Conservation (phyloP, 2,797 vertebrate species). For the Rhincodon typus region DNA sequence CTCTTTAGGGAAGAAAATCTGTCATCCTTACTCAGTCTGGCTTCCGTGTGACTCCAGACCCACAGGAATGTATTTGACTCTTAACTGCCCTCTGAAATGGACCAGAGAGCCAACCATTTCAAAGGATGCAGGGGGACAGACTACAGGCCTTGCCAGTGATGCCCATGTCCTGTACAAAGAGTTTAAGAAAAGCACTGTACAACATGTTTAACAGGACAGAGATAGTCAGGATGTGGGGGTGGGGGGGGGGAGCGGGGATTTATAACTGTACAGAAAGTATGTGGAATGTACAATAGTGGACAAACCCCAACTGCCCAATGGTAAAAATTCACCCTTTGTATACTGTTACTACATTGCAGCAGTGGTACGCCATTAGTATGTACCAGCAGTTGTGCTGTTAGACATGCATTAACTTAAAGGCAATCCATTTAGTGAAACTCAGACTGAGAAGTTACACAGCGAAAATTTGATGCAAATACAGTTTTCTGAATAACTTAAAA, state of each 20-base stretch:
- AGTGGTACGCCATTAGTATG: not conserved
- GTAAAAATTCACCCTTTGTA: not conserved
- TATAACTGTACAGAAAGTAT: not conserved
- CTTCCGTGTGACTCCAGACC: too few species aligned
- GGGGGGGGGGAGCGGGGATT: not conserved
- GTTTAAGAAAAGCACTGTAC: not conserved
- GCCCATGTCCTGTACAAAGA: too few species aligned
- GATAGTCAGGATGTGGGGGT: not conserved
- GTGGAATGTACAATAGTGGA: not conserved
- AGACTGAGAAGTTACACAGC: not conserved
- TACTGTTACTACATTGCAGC: not conserved
- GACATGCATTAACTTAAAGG: not conserved
- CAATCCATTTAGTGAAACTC: not conserved
- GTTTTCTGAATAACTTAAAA: not conserved
- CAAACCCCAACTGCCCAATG: not conserved
- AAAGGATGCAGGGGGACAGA: too few species aligned
- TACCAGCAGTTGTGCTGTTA: not conserved
- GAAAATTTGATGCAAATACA: conserved; percentile 5
- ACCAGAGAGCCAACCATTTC: too few species aligned
- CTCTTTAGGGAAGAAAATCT: too few species aligned
- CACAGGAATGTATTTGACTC: too few species aligned
- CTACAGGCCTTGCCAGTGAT: too few species aligned
- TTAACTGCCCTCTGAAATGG: too few species aligned
- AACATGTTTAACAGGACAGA: not conserved
- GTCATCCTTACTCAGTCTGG: too few species aligned